Conservation (phyloP, 2,888 invertebrate species). For the Crematogaster levior region DNA sequence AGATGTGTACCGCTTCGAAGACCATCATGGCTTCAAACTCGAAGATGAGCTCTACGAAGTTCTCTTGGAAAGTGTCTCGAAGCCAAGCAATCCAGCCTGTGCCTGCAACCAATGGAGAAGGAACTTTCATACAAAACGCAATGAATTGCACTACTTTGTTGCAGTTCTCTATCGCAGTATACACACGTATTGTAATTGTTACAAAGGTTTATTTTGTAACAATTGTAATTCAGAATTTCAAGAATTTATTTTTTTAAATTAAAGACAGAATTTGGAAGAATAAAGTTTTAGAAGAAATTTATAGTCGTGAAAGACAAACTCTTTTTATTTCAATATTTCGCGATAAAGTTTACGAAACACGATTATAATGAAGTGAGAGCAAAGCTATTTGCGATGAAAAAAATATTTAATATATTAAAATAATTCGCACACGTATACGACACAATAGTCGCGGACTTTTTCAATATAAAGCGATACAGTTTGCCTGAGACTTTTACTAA, state of each 20-base stretch:
- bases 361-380: slow-evolving; percentile 11
- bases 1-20: slow-evolving; percentile 89
- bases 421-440: not conserved
- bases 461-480: not conserved
- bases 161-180: not conserved
- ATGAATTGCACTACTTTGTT: not conserved
- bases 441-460: not conserved
- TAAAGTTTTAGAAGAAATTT: slow-evolving; percentile 24
- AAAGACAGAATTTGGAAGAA: not conserved
- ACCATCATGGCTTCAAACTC: slow-evolving; percentile 90
- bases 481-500: not conserved
- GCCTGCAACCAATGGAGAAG: slow-evolving; percentile 84
- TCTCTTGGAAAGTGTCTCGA: slow-evolving; percentile 87
- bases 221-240: too few species aligned
- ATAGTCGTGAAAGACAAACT: not conserved
- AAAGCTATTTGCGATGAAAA: not conserved
- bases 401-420: not conserved
- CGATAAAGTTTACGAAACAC: not conserved
- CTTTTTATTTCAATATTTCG: slow-evolving; percentile 14
- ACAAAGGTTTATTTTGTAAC: not conserved
- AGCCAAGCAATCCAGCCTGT: slow-evolving; percentile 93
- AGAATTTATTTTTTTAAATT: not conserved
- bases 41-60: slow-evolving; percentile 89
- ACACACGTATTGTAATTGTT: slow-evolving; percentile 14
- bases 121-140: slow-evolving; percentile 38